Conservation (phyloP, 2,888 invertebrate genomes). For the Hartigia nigra region DNA sequence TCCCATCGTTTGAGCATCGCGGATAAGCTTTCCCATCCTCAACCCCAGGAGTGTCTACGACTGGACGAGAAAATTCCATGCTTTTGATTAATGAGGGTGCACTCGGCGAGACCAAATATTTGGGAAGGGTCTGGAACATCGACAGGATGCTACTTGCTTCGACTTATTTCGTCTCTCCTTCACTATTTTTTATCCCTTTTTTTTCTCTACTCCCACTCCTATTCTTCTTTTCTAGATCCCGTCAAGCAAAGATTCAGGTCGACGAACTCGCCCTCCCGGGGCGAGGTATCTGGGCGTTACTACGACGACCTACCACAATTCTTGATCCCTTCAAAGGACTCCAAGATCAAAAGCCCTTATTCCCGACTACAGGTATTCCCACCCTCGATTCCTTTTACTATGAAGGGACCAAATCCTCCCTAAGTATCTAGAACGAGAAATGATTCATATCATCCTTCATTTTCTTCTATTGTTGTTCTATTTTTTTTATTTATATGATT, state of each 20-base stretch:
- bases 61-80: constrained; percentile 7
- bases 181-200: background rate
- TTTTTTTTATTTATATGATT: background rate
- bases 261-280: background rate
- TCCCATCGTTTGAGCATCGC: background rate
- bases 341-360: background rate
- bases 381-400: background rate
- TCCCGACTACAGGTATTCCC: background rate
- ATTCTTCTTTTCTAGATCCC: background rate
- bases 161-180: constrained; percentile 36
- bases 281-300: background rate
- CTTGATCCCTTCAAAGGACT: background rate
- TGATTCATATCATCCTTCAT: background rate
- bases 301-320: background rate
- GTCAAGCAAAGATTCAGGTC: background rate
- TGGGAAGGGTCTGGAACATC: constrained; percentile 25
- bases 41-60: background rate
- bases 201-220: background rate
- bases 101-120: constrained; percentile 13
- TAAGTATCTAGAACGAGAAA: background rate
- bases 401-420: background rate
- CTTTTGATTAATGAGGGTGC: constrained; percentile 39
- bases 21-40: background rate
- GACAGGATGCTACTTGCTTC: constrained; percentile 30
- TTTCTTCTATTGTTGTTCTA: background rate